These are phyloP conservation scores for Dasysyrphus tricinctus DNA, from an alignment of 2,888 invertebrate genomes.

Conservation along the genomic window DNA sequence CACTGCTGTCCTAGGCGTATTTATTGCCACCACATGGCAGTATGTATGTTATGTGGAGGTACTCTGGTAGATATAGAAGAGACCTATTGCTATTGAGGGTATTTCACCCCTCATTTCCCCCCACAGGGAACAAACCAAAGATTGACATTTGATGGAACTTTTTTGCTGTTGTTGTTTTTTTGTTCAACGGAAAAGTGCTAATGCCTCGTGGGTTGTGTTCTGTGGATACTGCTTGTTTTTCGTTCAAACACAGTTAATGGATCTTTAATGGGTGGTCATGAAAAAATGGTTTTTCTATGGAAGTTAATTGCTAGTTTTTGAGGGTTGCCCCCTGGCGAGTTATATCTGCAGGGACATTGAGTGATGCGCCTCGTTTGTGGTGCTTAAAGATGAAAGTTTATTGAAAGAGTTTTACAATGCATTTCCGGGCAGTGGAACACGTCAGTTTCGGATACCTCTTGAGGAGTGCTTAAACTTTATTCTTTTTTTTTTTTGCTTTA, in stretches of 20 bases:
- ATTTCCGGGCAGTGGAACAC: slow-evolving; percentile 60
- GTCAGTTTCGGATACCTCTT: slow-evolving; percentile 60
- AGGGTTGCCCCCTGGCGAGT: slow-evolving; percentile 23
- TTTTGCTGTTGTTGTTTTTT: slow-evolving; percentile 47
- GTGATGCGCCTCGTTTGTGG: slow-evolving; percentile 65
- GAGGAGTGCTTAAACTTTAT: slow-evolving; percentile 51
- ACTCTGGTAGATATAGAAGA: slow-evolving; percentile 19
- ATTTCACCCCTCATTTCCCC: slow-evolving; percentile 22
- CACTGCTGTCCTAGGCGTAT: slow-evolving; percentile 64
- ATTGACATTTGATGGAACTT: slow-evolving; percentile 74
- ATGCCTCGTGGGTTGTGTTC: slow-evolving; percentile 36
- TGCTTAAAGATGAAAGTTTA: slow-evolving; percentile 55
- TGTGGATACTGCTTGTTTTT: slow-evolving; percentile 52
- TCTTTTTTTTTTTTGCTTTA: slow-evolving; percentile 9
- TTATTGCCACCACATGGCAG: slow-evolving; percentile 72
- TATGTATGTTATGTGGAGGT: slow-evolving; percentile 27
- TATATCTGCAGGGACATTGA: slow-evolving; percentile 53
- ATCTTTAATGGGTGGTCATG: slow-evolving; percentile 68
- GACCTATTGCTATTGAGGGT: slow-evolving; percentile 17
- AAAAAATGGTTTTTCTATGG: slow-evolving; percentile 59
- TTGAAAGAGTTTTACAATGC: slow-evolving; percentile 52
- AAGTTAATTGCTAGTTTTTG: slow-evolving; percentile 71
- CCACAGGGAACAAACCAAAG: slow-evolving; percentile 68
- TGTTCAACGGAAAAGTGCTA: slow-evolving; percentile 29
- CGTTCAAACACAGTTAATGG: slow-evolving; percentile 72